Evolutionary conservation across 2,797 vertebrate species (phyloP), one percentile per base, ranked within the genome.

Genomic region (Enteromius unitaeniatus): DNA sequence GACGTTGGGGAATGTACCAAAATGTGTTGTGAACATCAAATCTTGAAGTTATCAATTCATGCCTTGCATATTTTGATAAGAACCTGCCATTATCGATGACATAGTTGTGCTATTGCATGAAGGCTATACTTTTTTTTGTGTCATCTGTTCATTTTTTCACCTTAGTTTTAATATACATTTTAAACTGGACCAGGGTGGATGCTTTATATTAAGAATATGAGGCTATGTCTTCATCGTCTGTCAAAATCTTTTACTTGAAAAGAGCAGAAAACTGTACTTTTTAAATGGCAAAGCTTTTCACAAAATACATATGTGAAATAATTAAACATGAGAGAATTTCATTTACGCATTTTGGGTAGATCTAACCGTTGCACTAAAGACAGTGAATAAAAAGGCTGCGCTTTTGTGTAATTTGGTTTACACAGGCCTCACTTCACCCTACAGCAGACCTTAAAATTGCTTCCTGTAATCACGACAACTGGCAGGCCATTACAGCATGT

Each of bases 381-480:
- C 53, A 9, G 55, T 6, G 37, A 45, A 62, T 62, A 77, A 45
- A 77, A 45, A 6, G 53, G 9, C 37, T 77, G 37, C 45, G 49
- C 19, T 3, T 77, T 77, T 45, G 37, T 62, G 37, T 1, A 51
- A 23, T 58, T 40, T 76, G 34, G 21, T 62, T 60, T 77, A 62
- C 55, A 60, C 55, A 42, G 51, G 21, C 73, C 31, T 58, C 34
- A n/a, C 51, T 76, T 76, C 73, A 76, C 51, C 51, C 51, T 58
- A 76, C 51, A 76, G 51, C 73, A 76, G 73, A 76, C 73, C 73
- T 76, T 76, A 76, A 58, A 76, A 76, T 76, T 77, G 55, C 55
- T 19, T 45, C 37, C 55, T 77, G 75, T 62, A 60, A 62, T 60
- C 75, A 77, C 55, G 23, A 62, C 55, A 77, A 77, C 75, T 77